A percentile compares a stretch with the other conserved stretches of the same genome.
These are phyloP conservation scores for Borostomias antarcticus DNA, from an alignment of 2,797 vertebrate genomes.

Conservation along the genomic window DNA sequence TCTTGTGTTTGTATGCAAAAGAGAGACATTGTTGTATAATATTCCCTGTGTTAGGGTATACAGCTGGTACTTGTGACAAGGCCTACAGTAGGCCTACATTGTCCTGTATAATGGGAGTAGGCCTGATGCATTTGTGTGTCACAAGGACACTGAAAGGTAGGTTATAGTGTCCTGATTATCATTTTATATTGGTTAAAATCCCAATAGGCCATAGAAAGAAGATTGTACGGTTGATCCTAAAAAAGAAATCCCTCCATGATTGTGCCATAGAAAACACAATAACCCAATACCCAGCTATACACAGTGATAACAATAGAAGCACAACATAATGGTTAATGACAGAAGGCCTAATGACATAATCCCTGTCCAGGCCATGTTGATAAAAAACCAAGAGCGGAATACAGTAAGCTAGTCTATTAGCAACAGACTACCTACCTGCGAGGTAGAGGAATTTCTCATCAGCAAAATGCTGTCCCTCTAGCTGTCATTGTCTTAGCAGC, in stretches of 20 bases:
- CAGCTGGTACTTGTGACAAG: not conserved
- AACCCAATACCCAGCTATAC: not conserved
- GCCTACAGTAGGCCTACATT: not conserved
- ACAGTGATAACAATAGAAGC: not conserved
- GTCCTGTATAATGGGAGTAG: not conserved
- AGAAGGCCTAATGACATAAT: no score
- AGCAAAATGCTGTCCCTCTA: slow-evolving; percentile 54
- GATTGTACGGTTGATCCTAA: no score
- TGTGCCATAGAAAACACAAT: not conserved
- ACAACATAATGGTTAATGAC: no score
- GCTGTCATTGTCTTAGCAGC: slow-evolving; percentile 47
- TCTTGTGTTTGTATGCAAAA: no score
- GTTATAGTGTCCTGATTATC: not conserved
- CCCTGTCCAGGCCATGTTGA: not conserved
- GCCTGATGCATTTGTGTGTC: not conserved
- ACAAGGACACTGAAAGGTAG: not conserved
- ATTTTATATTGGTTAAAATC: no score
- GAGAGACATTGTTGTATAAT: no score
- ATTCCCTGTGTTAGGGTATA: not conserved
- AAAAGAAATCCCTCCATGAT: no score
- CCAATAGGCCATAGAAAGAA: no score
- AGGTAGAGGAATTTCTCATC: slow-evolving; percentile 39
- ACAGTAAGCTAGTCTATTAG: slow-evolving; percentile 16
- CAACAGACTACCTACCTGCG: slow-evolving; percentile 63
- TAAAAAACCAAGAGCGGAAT: not conserved